Evolutionary conservation across 2,113 vertebrate genomes (phyloP), one percentile per base, ranked within the genome.

Genomic region (Scortum barcoo): DNA sequence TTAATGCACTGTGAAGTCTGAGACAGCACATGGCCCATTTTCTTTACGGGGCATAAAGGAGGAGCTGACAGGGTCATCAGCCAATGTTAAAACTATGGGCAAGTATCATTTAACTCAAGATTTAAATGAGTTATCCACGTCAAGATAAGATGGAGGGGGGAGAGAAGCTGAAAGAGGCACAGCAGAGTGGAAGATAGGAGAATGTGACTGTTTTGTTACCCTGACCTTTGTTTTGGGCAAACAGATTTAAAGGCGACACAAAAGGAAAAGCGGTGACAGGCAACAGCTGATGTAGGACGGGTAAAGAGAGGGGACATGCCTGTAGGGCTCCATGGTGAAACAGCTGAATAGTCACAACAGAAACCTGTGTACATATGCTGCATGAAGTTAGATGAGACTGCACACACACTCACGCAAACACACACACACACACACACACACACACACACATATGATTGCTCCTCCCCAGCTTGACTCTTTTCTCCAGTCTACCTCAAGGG

Each of bases 171-270:
- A 86, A 89, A 81, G 76, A 75, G 61, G 50, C 57, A 62, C 8
- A 24, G 81, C 36, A 0, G 26, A 62, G 26, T 86, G 81, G 85
- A 80, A 75, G 76, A 80, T 75, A 46, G 80, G 7, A 67, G 54
- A 89, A 85, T 83, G 81, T 33, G 20, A 28, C 74, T 84, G 79
- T 89, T 92, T 90, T 89, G 88, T 82, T 76, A 30, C 56, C 73
- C 66, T 86, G 89, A 94, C 89, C 91, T 93, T 94, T 94, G 90
- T 94, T 92, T 89, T 84, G 84, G 75, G 86, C 90, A 93, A 94
- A 94, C 90, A 90, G 84, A 88, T 91, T 94, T 92, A 88, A 86
- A 84, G 26, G 68, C 40, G 8, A 78, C 81, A 93, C 93, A 93
- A 94, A 91, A 82, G 90, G 75, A 76, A 74, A 91, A 86, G 58